Conservation (phyloP, 2,888 invertebrate genomes). For the Orgyia antiqua region DNA sequence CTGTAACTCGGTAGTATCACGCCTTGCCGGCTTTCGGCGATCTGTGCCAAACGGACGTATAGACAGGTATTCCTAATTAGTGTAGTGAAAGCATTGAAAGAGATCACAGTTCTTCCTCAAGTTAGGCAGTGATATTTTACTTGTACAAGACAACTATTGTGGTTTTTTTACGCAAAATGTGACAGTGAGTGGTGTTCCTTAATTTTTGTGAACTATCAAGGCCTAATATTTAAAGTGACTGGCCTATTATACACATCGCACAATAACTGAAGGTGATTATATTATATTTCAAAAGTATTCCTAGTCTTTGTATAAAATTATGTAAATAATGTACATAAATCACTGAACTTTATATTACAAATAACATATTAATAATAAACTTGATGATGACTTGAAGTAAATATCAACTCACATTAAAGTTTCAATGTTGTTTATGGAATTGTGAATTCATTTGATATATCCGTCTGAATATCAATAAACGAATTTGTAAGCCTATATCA, state of each 20-base stretch:
- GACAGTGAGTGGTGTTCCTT: constrained; percentile 22
- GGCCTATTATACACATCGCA: constrained; percentile 31
- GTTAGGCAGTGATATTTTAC: constrained; percentile 20
- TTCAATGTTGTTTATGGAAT: constrained; percentile 67
- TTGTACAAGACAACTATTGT: constrained; percentile 20
- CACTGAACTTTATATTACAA: too few species aligned
- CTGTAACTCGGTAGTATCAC: constrained; percentile 74
- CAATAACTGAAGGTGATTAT: constrained; percentile 25
- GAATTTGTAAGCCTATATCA: constrained; percentile 73
- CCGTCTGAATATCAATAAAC: constrained; percentile 71
- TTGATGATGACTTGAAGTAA: too few species aligned
- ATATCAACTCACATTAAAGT: too few species aligned
- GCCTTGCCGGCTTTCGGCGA: constrained; percentile 75
- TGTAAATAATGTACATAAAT: constrained; percentile 62
- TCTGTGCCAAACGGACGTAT: constrained; percentile 77
- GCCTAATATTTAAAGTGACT: constrained; percentile 18
- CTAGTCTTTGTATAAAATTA: constrained; percentile 61
- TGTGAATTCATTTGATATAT: constrained; percentile 66
- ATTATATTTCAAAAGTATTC: constrained; percentile 43
- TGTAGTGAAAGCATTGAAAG: constrained; percentile 42
- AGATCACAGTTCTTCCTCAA: constrained; percentile 62
- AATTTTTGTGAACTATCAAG: constrained; percentile 10
- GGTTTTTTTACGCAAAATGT: constrained; percentile 12
- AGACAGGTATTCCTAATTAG: constrained; percentile 46
- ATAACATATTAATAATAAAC: too few species aligned